Percentiles rank a stretch among this genome's conserved stretches.
Evolutionary conservation across 2,113 vertebrate species (phyloP).

Genomic region (Eidolon helvum): DNA sequence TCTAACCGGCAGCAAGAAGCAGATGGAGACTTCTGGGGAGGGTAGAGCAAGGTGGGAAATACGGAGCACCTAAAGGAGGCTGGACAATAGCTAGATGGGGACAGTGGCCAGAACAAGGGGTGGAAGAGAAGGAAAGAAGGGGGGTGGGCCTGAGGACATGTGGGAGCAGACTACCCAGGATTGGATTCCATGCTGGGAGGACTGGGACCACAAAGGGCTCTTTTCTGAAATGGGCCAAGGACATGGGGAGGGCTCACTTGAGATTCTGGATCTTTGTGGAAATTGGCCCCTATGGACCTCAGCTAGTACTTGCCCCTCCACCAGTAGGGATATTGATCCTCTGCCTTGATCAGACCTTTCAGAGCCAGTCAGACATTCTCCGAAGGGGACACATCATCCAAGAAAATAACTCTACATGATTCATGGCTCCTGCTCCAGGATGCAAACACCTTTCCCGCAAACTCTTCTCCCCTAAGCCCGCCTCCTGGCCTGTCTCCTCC

Average conservation of each 20-base stretch:
- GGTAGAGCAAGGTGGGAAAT: background rate
- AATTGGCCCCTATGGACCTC: fast-evolving
- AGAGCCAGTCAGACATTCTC: background rate
- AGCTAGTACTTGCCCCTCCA: no score
- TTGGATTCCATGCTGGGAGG: background rate
- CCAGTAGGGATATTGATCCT: background rate
- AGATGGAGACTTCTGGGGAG: background rate
- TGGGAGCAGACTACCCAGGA: background rate
- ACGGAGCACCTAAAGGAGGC: background rate
- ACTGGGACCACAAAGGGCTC: no score
- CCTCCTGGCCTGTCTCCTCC: background rate
- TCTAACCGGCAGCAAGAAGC: background rate
- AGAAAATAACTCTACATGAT: background rate
- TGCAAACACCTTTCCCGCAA: background rate
- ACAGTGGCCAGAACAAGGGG: background rate
- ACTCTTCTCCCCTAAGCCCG: background rate
- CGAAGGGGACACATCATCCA: background rate
- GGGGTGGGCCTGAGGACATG: background rate
- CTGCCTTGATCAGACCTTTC: background rate
- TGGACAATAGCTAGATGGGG: no score
- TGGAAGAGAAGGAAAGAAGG: background rate
- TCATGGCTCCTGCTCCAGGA: background rate
- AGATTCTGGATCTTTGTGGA: background rate
- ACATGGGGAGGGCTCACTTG: no score
- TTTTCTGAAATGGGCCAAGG: background rate